Base-by-base conservation (phyloP, 2,113 vertebrate genomes). In the Microcebus jonahi region DNA sequence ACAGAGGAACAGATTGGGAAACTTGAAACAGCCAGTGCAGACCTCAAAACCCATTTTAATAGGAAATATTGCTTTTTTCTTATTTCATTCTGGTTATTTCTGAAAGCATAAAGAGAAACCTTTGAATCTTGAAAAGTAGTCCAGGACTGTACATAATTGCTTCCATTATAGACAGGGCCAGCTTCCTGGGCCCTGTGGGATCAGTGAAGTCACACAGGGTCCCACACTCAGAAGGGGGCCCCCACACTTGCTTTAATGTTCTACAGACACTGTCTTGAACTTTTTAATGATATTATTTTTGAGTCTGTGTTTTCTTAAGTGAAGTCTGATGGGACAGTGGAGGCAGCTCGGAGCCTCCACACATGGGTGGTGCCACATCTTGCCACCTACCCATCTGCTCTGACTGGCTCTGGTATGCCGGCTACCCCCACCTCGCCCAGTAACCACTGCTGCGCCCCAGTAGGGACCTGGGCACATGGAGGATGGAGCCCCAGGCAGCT, bases 1-100 rank as follows among this genome's bases (percentile, higher is more conserved):
- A 96, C 73, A 83, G 59, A 98, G 42, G 39, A 97, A 85, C 94
- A 97, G 97, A 89, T 73, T 91, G 84, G 82, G 96, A 96, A 65
- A 80, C 96, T 96, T 95, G 77, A 98, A 98, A 98, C 65, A 97
- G 15, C 39, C 76, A 48, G 92, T 63, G 88, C 45, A 65, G 0
- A 91, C 93, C 83, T 84, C 65, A 42, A 88, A 93, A 91, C 0
- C 2, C 92, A 95, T 98, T 98, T 97, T 94, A 93, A 93, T 97
- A 96, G 90, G 94, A 97, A 97, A 81, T 95, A 55, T 34, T 70
- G 27, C 18, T 31, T 67, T 75, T 70, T 42, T 81, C 61, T 75
- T 68, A 42, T 55, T 71, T 68, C 67, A 4, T 73, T 80, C 31
- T 59, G 34, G 2, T 71, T 89, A 68, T 27, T 89, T 91, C 21